Conservation (phyloP, 2,888 invertebrate genomes). For the Phragmatobia fuliginosa region DNA sequence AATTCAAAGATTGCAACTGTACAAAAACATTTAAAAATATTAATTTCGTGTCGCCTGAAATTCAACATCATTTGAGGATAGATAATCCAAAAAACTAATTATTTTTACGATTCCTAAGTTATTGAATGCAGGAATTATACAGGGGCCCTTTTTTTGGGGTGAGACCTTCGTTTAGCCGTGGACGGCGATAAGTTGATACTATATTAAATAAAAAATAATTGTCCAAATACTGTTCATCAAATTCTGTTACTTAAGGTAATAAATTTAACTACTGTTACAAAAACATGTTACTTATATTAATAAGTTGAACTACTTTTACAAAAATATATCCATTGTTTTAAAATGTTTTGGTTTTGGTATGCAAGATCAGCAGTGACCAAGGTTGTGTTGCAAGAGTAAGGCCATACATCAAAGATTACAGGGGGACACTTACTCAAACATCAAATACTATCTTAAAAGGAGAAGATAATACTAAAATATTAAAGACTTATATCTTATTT, state of each 20-base stretch:
- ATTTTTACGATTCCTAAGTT: not conserved
- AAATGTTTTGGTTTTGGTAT: slow-evolving; percentile 30
- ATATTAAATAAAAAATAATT: too few relatives aligned
- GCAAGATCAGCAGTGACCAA: slow-evolving; percentile 37
- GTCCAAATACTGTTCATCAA: too few relatives aligned
- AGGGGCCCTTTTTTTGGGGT: too few relatives aligned
- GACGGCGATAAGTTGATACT: too few relatives aligned
- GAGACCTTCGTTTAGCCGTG: too few relatives aligned
- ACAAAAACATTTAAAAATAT: not conserved
- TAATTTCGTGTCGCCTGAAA: not conserved
- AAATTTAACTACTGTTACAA: too few relatives aligned
- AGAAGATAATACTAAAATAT: slow-evolving; percentile 55
- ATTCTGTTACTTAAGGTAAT: too few relatives aligned
- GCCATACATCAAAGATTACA: slow-evolving; percentile 63
- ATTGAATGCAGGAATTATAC: not conserved
- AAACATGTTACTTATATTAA: not conserved
- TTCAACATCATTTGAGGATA: not conserved
- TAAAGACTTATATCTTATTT: slow-evolving; percentile 43
- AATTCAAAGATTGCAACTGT: not conserved
- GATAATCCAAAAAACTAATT: too few relatives aligned
- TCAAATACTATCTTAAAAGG: slow-evolving; percentile 55
- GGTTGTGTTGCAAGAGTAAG: slow-evolving; percentile 49
- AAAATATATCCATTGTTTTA: slow-evolving; percentile 19
- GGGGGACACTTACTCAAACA: slow-evolving; percentile 59
- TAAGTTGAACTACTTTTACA: not conserved